Base-by-base conservation (phyloP, 1,140 invertebrate species). In the Steinernema khuongi region DNA sequence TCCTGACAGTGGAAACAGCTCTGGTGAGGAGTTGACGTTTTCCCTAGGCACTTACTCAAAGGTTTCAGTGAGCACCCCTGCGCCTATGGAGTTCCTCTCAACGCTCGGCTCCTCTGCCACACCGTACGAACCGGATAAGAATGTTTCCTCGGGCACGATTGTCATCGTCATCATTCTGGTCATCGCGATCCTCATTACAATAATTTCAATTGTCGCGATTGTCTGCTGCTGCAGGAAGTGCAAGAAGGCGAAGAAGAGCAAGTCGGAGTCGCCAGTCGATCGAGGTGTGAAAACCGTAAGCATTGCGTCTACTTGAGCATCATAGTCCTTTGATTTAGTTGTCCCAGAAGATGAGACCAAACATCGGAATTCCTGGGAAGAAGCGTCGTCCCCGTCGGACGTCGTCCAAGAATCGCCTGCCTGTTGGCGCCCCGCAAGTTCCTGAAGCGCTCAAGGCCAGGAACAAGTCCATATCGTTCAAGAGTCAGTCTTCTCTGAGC, bases 191-290 rank as follows among this genome's bases (percentile, higher is more conserved):
- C 14, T 60, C 2, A 4, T 60, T 22, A 14, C 26, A 4, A 7
- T 60, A 2, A 26, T 60, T 22, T 60, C 50, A 4, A 60, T 60
- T 26, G 26, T 60, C 11, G 4, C 26, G 7, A 14, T 60, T 14
- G 19, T 26, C 19, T 60, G 11, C 50, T 60, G 50, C 50, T 60
- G 50, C 19, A 14, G 11, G 7, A 14, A 26, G 7, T 4, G 50
- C 4, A 60, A 22, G 50, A 90, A 69, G 50, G 11, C 22, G 50
- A 60, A 60, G 7, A 60, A 60, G 50, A 26, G 26, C 14, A 60
- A 60, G 50, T 14, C 50, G 50, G 26, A 60, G 26, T 7, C 50
- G 50, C 7, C 36, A 41, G n/a, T 11, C 36, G 36, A 11, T 41
- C 7, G 36, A n/a, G 36, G n/a, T 41, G 36, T n/a, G 36, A 41